Evolutionary conservation across 2,888 invertebrate species (phyloP), one percentile per base, ranked within the genome.

Genomic region (Gymnoscelis rufifasciata): DNA sequence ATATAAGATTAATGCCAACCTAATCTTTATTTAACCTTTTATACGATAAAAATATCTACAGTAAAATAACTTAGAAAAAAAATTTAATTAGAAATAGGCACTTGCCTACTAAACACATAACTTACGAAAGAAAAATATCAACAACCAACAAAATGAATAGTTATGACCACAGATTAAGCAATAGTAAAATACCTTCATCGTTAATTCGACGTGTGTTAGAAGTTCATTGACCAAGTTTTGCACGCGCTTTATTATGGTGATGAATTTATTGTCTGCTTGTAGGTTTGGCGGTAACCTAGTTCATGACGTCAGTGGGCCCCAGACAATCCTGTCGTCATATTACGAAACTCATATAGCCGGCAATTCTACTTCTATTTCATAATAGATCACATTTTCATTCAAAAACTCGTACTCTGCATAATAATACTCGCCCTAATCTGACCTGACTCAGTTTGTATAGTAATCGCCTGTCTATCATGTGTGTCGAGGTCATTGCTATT

Each of bases 231-330:
- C 78, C 74, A 69, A 69, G 76, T 71, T 83, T 83, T 74, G 81
- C 82, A 73, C 74, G 29, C 30, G 7, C 15, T 77, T 77, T 78
- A 78, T 38, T 44, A 75, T 79, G 13, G 10, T 33, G 79, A 71
- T 78, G 79, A 84, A 80, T 81, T 83, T 23, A 84, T 83, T 86
- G 84, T 87, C 35, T 35, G 87, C 84, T 84, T 87, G 83, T 87
- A 87, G 84, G 83, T 86, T 86, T 87, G 81, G 87, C 79, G 87
- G 87, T 87, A 86, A 83, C 74, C 77, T 73, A 76, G 77, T 81
- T 78, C 71, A 76, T 83, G 81, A 84, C 82, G 78, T 83, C 74
- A 74, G 74, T 72, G 71, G 81, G 83, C 77, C 76, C 79, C 82
- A 76, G 78, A 74, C 77, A 66, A 67, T 48, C 13, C 26, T 36